Evolutionary conservation across 1,140 invertebrate genomes (phyloP).

Genomic region (Eriosoma lanigerum): DNA sequence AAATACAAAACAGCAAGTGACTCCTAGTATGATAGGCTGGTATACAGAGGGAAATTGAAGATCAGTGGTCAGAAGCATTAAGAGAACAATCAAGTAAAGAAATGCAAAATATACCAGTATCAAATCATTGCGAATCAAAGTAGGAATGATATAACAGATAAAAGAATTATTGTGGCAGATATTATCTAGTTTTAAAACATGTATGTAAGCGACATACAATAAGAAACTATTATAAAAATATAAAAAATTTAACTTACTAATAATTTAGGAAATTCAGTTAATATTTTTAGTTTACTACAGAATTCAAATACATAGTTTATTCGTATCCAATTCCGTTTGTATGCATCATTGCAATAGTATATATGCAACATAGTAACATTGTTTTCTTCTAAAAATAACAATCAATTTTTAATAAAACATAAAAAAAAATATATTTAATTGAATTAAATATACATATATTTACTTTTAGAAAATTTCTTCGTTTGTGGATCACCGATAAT

Average conservation of each 20-base stretch:
- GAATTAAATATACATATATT: background rate
- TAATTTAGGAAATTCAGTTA: background rate
- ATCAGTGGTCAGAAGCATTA: no score
- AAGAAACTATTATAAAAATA: no score
- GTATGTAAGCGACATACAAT: no score
- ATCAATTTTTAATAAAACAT: background rate
- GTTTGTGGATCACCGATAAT: background rate
- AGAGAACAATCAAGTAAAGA: no score
- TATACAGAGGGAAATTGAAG: no score
- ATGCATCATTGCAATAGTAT: slow-evolving; percentile 16
- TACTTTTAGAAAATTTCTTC: slow-evolving; percentile 14
- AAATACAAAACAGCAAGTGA: no score
- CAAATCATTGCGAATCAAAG: no score
- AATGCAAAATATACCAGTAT: no score
- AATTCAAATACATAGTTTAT: background rate
- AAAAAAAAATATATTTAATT: background rate
- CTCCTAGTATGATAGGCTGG: no score
- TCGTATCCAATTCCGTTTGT: slow-evolving; percentile 35
- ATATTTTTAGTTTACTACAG: background rate
- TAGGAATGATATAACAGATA: no score
- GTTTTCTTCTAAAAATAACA: slow-evolving; percentile 5
- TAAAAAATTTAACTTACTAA: background rate
- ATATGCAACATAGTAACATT: slow-evolving; percentile 16
- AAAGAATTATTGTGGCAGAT: no score
- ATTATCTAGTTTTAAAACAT: no score